Evolutionary conservation across 2,797 vertebrate genomes (phyloP).

Genomic region (Falco cherrug): DNA sequence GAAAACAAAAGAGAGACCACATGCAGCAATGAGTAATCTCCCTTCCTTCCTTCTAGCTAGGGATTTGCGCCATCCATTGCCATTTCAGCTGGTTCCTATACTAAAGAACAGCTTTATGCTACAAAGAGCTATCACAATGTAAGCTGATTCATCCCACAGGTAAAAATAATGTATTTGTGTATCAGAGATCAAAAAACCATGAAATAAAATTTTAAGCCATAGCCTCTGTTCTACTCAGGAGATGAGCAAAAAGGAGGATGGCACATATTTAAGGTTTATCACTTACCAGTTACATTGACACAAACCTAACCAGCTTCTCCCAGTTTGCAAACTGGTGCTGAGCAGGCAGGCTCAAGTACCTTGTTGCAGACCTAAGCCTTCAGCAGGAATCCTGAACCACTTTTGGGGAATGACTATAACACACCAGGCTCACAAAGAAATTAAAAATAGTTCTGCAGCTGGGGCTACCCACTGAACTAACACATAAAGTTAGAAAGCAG

Average conservation of each 20-base stretch:
- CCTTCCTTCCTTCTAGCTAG: not conserved
- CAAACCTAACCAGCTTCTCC: not conserved
- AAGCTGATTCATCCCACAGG: not conserved
- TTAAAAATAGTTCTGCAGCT: not conserved
- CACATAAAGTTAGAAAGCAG: not conserved
- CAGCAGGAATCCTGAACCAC: not conserved
- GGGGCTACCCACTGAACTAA: not conserved
- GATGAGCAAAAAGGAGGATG: not conserved
- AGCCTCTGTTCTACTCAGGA: not conserved
- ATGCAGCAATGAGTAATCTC: not conserved
- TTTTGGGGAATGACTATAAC: not conserved
- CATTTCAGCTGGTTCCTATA: not conserved
- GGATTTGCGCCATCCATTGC: fast-evolving
- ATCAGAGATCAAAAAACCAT: not conserved
- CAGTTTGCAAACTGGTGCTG: not conserved
- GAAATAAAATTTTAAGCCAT: not conserved
- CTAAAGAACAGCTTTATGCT: not conserved
- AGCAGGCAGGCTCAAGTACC: not conserved
- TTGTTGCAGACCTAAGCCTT: not conserved
- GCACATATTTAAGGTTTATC: not conserved
- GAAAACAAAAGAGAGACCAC: not conserved
- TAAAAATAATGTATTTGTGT: not conserved
- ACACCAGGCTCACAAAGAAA: not conserved
- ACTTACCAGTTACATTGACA: not conserved
- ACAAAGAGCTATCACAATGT: not conserved